Base-by-base conservation (phyloP, 2,888 invertebrate species). In the Cephalotes varians region DNA sequence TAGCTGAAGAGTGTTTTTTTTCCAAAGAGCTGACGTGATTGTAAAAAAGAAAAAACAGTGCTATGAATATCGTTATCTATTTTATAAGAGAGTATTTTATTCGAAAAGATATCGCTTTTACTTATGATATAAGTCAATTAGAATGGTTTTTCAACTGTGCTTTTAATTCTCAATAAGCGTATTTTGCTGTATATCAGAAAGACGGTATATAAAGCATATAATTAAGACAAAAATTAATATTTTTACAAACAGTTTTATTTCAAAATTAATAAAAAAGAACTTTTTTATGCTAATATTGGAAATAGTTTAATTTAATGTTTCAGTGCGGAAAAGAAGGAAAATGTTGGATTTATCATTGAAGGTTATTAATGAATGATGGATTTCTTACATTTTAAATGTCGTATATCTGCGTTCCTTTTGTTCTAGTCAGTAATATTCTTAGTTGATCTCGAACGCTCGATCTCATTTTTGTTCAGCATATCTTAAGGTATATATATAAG, bases 1-100 rank as follows among this genome's bases (percentile, higher is more conserved):
- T 37, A 51, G 12, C 28, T 54, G 34, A 56, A 69, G 44, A 69
- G 15, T 54, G 49, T 58, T 58, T n/a, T n/a, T 12, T 77, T 54
- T 21, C 69, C 69, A 65, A 40, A 56, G 44, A 56, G 44, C 37
- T 44, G 28, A 65, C 47, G 80, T 69, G 62, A 71, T 62, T 85
- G 87, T 89, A 87, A 83, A 89, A n/a, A 87, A 90, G 56, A 65
- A 71, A 51, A 74, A 60, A 85, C 84, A 80, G 82, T 82, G 44
- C 67, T 73, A 83, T 81, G 64, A 86, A 88, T 86, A 91, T 93
- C 93, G 94, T 94, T 94, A 94, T 91, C 92, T 94, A 94, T 92
- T 94, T 93, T 94, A 84, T 93, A 94, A 94, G 94, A 91, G 86
- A 92, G 91, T 91, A 91, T 90, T 92, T 90, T 93, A 93, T 93